These are phyloP conservation scores for Dryomyza anilis DNA, from an alignment of 2,888 invertebrate genomes.

Conservation along the genomic window DNA sequence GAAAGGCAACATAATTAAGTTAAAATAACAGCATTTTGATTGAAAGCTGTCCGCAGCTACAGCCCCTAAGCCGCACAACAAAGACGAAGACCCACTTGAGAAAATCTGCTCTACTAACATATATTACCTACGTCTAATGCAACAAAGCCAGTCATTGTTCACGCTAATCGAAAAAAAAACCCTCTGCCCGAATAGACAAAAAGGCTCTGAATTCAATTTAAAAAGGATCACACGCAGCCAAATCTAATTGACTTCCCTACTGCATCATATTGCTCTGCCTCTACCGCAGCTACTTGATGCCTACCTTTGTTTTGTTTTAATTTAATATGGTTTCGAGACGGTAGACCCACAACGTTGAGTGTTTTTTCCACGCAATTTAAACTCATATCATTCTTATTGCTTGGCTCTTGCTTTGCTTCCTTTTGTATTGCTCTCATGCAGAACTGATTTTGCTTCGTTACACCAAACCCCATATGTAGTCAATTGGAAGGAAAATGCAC, in stretches of 20 bases:
- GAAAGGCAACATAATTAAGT: neutral
- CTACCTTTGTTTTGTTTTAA: constrained; percentile 6
- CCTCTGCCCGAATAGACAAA: no score
- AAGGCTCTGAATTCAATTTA: constrained; percentile 8
- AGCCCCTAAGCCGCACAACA: no score
- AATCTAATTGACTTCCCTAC: constrained; percentile 3
- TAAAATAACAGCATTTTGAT: constrained; percentile 22
- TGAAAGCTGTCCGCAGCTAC: constrained; percentile 14
- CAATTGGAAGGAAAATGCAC: no score
- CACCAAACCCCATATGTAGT: neutral
- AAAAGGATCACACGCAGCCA: constrained; percentile 6
- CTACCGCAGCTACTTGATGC: neutral
- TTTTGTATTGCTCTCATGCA: neutral
- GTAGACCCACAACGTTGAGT: constrained; percentile 7
- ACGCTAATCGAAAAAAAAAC: no score
- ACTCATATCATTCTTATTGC: constrained; percentile 14
- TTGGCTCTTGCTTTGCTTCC: neutral
- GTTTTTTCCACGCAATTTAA: constrained; percentile 24
- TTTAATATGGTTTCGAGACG: no score
- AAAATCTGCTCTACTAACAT: no score
- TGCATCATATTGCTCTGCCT: neutral
- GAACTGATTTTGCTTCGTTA: neutral
- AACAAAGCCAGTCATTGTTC: no score
- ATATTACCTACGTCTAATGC: no score
- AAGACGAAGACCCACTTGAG: no score